phyloP scores from a whole-genome alignment of 1,140 invertebrate genomes.

The Colletes gigas region DNA sequence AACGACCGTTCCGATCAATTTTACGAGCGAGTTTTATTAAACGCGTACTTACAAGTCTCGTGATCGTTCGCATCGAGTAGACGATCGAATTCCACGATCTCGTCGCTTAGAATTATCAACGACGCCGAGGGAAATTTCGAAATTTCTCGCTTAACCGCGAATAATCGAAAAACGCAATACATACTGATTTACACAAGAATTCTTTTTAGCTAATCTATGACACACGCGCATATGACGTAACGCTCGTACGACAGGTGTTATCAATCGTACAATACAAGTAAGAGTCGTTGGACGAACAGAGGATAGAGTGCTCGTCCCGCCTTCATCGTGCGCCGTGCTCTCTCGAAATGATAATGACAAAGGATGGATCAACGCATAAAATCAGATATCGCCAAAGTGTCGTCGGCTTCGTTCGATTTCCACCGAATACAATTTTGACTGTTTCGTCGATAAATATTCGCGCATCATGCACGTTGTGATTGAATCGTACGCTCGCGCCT shows the following conservation, averaged over 20 bases:
- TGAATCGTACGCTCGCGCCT: not conserved
- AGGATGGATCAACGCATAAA: conserved; percentile 52
- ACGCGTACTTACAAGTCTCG: too few relatives aligned
- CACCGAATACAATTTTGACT: conserved; percentile 44
- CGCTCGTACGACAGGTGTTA: conserved; percentile 6
- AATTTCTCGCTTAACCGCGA: too few relatives aligned
- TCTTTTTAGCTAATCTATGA: conserved; percentile 35
- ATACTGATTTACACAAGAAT: conserved; percentile 23
- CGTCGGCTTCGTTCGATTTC: conserved; percentile 51
- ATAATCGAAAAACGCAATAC: not conserved
- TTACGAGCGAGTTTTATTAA: too few relatives aligned
- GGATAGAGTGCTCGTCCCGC: conserved; percentile 25
- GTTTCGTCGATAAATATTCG: conserved; percentile 49
- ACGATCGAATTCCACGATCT: too few relatives aligned
- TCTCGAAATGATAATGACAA: conserved; percentile 47
- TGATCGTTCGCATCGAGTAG: too few relatives aligned
- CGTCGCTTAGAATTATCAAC: too few relatives aligned
- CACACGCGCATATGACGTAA: conserved; percentile 37
- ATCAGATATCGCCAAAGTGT: conserved; percentile 57
- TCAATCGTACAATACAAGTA: conserved; percentile 6
- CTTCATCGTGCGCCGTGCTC: not conserved
- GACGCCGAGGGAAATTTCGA: too few relatives aligned
- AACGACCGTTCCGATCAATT: too few relatives aligned
- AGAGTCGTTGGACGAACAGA: conserved; percentile 5
- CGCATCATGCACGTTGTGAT: conserved; percentile 28